Evolutionary conservation across 2,888 invertebrate species (phyloP).

Genomic region (Drosophila affinis): DNA sequence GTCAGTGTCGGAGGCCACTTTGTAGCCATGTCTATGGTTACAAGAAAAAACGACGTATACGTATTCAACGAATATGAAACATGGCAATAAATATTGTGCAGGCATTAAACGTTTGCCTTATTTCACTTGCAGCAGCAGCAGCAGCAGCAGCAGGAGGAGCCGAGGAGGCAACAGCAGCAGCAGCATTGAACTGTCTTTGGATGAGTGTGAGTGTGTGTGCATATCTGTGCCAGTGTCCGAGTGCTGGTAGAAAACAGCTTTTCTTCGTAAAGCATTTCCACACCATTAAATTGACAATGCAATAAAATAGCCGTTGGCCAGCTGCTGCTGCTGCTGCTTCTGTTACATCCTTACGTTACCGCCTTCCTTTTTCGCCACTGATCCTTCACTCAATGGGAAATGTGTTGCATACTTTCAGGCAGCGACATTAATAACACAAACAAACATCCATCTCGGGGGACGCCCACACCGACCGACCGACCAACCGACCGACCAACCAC

Average conservation of each 20-base stretch:
- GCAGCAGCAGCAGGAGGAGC: constrained; percentile 4
- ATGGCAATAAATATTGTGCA: constrained; percentile 80
- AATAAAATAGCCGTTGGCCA: constrained; percentile 70
- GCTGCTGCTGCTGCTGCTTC: constrained; percentile 50
- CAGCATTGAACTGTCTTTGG: constrained; percentile 69
- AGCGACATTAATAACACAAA: constrained; percentile 66
- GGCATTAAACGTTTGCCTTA: constrained; percentile 78
- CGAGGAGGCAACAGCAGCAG: constrained; percentile 37
- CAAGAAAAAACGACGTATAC: constrained; percentile 4
- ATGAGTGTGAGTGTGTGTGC: constrained; percentile 13
- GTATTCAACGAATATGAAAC: constrained; percentile 75
- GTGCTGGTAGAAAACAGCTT: constrained; percentile 41
- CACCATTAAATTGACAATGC: constrained; percentile 80
- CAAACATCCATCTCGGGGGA: constrained; percentile 43
- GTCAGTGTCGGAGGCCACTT: constrained; percentile 48
- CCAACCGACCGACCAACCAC: constrained; percentile 16
- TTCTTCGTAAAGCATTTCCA: constrained; percentile 73
- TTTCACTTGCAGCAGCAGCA: constrained; percentile 56
- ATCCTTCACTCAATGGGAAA: constrained; percentile 5
- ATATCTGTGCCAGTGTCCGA: constrained; percentile 26
- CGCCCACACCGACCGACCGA: neutral
- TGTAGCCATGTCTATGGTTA: constrained; percentile 49
- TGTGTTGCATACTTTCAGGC: constrained; percentile 53
- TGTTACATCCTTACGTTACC: constrained; percentile 55
- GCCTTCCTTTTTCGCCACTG: neutral